phyloP scores from a whole-genome alignment of 2,888 invertebrate genomes.

The Mycogona germanica region DNA sequence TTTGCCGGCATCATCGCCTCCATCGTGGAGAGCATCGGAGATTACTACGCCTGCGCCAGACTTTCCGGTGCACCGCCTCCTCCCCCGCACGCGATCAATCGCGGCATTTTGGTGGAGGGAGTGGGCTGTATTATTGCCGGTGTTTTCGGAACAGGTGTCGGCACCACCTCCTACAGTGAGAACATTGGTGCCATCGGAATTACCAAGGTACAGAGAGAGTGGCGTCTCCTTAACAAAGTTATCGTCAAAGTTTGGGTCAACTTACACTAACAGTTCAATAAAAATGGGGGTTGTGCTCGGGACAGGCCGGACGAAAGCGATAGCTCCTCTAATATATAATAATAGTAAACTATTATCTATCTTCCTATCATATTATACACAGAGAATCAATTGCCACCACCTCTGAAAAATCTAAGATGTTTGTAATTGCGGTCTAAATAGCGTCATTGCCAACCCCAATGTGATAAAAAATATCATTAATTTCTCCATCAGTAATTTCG shows the following conservation, averaged over 20 bases:
- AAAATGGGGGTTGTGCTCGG: too few species aligned
- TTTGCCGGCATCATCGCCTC: slow-evolving; percentile 18
- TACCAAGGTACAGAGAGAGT: slow-evolving; percentile 47
- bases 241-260: too few species aligned
- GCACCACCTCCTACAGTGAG: slow-evolving; percentile 78
- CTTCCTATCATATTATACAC: too few species aligned
- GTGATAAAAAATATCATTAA: too few species aligned
- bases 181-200: slow-evolving; percentile 83
- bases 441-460: neutral
- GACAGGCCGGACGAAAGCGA: too few species aligned
- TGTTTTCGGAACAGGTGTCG: slow-evolving; percentile 73
- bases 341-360: too few species aligned
- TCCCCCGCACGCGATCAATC: slow-evolving; percentile 72
- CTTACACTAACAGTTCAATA: too few species aligned
- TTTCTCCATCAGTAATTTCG: too few species aligned
- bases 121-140: slow-evolving; percentile 73
- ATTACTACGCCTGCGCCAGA: slow-evolving; percentile 39
- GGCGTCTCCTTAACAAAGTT: too few species aligned
- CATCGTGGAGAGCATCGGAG: slow-evolving; percentile 29
- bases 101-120: slow-evolving; percentile 74
- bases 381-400: too few species aligned
- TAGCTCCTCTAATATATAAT: too few species aligned
- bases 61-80: slow-evolving; percentile 58
- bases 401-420: too few species aligned
- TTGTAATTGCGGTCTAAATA: neutral